phyloP scores from a whole-genome alignment of 2,888 invertebrate species.

The Ormyrus thymus region DNA sequence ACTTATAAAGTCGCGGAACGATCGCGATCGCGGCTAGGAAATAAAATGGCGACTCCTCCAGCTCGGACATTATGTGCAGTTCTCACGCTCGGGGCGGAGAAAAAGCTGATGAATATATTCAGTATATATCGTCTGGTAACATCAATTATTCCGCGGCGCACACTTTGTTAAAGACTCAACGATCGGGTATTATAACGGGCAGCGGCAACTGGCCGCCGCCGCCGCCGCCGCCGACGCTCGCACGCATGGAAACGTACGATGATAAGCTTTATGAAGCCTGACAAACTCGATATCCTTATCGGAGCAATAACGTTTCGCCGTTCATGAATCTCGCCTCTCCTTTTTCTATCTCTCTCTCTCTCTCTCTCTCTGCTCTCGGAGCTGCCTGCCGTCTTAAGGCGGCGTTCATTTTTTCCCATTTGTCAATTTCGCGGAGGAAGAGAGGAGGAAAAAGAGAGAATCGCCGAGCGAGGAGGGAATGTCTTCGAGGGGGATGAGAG shows the following conservation, averaged over 20 bases:
- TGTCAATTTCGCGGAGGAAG: constrained; percentile 39
- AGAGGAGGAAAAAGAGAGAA: constrained; percentile 1
- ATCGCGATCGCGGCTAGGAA: not conserved
- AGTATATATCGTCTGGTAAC: constrained; percentile 6
- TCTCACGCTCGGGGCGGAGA: constrained; percentile 41
- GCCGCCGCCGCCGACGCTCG: constrained; percentile 4
- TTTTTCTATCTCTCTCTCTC: not conserved
- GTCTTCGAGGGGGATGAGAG: constrained; percentile 40
- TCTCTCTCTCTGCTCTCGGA: not conserved
- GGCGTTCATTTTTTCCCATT: constrained; percentile 38
- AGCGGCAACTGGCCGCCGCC: not conserved
- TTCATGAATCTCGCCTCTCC: constrained; percentile 26
- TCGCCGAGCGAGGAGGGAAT: constrained; percentile 35
- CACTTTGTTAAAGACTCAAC: constrained; percentile 37
- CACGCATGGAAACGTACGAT: constrained; percentile 46
- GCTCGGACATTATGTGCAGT: constrained; percentile 5
- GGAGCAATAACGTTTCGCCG: constrained; percentile 43
- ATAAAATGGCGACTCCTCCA: too few relatives aligned
- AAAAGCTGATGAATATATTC: constrained; percentile 43
- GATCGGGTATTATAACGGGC: constrained; percentile 32
- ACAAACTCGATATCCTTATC: constrained; percentile 53
- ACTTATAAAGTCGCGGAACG: not conserved
- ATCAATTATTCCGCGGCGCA: constrained; percentile 40
- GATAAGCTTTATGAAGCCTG: constrained; percentile 55
- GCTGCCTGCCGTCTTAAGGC: constrained; percentile 1